phyloP scores from a whole-genome alignment of 2,888 invertebrate genomes.

The Patella caerulea region DNA sequence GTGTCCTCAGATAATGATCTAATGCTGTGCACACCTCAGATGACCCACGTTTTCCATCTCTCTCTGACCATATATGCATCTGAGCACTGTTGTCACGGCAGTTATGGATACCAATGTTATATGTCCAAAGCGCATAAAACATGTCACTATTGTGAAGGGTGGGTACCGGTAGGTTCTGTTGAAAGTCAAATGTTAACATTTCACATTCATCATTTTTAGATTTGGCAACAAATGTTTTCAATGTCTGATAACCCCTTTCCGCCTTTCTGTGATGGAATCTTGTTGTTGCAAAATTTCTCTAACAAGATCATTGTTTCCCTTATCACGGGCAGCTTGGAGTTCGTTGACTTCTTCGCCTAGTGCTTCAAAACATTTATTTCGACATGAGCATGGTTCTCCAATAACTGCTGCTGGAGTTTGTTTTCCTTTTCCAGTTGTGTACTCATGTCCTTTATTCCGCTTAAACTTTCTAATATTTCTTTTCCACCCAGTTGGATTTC shows the following conservation, averaged over 20 bases:
- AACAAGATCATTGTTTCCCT: neutral
- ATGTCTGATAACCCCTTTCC: neutral
- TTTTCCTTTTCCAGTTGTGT: too few relatives aligned
- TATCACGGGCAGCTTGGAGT: neutral
- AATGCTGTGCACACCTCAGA: constrained; percentile 18
- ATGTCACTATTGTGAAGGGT: constrained; percentile 26
- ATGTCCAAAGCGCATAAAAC: constrained; percentile 30
- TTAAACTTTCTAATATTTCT: too few relatives aligned
- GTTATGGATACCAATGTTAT: constrained; percentile 30
- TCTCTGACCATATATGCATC: constrained; percentile 28
- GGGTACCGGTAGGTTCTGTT: constrained; percentile 29
- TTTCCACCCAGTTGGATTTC: too few relatives aligned
- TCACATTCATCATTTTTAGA: constrained; percentile 11
- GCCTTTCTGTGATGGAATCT: neutral
- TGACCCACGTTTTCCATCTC: constrained; percentile 24
- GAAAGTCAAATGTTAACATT: constrained; percentile 30
- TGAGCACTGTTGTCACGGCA: constrained; percentile 22
- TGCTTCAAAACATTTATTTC: too few relatives aligned
- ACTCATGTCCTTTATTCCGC: too few relatives aligned
- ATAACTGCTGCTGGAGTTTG: too few relatives aligned
- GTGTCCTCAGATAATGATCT: neutral
- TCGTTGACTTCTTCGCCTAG: too few relatives aligned
- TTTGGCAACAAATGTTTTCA: neutral
- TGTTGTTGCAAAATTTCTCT: neutral
- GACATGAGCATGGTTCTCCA: too few relatives aligned